Conservation (phyloP, 2,797 vertebrate genomes). For the Anas flavirostris region DNA sequence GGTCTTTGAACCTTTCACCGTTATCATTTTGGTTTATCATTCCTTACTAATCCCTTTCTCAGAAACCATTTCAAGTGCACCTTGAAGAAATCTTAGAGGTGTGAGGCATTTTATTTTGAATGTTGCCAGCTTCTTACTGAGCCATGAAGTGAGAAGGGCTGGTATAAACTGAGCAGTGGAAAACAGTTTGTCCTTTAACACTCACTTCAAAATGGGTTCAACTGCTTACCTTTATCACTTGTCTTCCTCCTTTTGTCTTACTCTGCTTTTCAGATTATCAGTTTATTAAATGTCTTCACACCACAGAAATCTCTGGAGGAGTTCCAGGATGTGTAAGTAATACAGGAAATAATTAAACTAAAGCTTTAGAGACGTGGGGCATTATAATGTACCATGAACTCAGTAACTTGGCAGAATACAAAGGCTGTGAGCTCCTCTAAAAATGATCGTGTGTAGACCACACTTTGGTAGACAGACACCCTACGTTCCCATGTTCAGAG, state of each 20-base stretch:
- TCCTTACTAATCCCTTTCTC: not conserved
- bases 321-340: constrained; percentile 99
- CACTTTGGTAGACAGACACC: not conserved
- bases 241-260: constrained; percentile 54
- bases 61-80: not conserved
- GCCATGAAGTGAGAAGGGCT: not conserved
- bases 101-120: not conserved
- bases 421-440: not conserved
- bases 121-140: not conserved
- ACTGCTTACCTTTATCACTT: not conserved
- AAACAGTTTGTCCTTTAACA: not conserved
- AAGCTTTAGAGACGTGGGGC: not conserved
- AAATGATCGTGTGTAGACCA: not conserved
- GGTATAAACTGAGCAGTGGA: not conserved
- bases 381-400: not conserved
- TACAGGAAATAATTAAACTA: not conserved
- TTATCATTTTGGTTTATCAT: not conserved
- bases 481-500: not conserved
- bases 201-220: not conserved
- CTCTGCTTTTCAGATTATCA: constrained; percentile 93
- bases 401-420: not conserved
- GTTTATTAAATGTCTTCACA: constrained; percentile 99
- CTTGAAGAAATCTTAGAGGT: not conserved
- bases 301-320: constrained; percentile 99
- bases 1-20: not conserved